Evolutionary conservation across 1,140 invertebrate genomes (phyloP), one percentile per base, ranked within the genome.

Genomic region (Rhynchophorus ferrugineus): DNA sequence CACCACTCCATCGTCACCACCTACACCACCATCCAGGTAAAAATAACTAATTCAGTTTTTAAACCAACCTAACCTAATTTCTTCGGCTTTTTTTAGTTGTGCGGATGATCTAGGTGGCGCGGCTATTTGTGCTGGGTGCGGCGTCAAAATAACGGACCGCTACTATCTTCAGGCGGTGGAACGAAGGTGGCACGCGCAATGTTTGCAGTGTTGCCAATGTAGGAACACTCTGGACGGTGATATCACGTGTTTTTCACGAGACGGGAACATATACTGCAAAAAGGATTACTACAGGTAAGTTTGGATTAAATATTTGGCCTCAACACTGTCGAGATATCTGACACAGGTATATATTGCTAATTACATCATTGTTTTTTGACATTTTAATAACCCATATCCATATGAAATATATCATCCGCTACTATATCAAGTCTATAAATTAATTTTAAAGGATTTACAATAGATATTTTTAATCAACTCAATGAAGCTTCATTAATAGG

Each of bases 201-300:
- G 94, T 69, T 75, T 95, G 17, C 84, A 91, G 67, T 98, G 94
- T 71, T 88, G 82, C 64, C 87, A 92, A 65, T 98, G 94, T 73
- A 82, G 88, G 61, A 81, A 89, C 66, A 82, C 85, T 7, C 79
- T 97, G 41, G 91, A 95, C 70, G 83, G 87, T 3, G 90, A 96
- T 71, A 81, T 89, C 62, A 91, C 91, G 44, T 97, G 94, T 73
- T 98, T 94, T 71, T 85, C 90, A 41, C 78, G 89, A 55, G 91
- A 95, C 68, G 92, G 91, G 55, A 89, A 89, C 67, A 96, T 97
- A 61, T 96, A 92, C 73, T 97, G 94, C 79, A 95, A 95, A 73
- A 91, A 93, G 66, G 94, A 98, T 71, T 97, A 97, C 73, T 91
- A 93, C 78, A 88, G 91, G 94, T 96, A 70, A 85, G 85, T 52